A percentile compares a stretch with the other conserved stretches of the same genome.
Conservation (phyloP, 2,888 invertebrate genomes). For the Trachelus iudaicus region DNA sequence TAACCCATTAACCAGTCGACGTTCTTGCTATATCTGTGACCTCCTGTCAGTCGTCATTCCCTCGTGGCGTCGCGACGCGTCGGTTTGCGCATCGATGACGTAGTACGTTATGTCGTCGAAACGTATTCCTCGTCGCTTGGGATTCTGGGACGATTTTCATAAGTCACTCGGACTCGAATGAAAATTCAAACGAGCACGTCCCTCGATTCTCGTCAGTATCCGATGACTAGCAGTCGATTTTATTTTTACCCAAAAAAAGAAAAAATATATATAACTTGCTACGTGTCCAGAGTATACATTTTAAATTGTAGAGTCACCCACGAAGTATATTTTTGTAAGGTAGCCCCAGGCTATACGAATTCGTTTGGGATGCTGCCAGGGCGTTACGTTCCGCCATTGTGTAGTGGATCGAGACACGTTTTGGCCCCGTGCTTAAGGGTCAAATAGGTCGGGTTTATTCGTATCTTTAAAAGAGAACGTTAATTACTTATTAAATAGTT, state of each 20-base stretch:
- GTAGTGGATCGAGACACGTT: neutral
- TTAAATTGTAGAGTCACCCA: neutral
- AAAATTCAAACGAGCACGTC: neutral
- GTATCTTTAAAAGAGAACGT: neutral
- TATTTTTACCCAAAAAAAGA: neutral
- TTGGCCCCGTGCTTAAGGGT: neutral
- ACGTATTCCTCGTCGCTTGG: neutral
- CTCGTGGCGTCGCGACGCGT: neutral
- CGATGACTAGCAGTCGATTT: neutral
- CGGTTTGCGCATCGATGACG: neutral
- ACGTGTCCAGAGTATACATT: neutral
- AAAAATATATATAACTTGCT: neutral
- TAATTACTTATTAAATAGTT: neutral
- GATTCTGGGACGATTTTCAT: neutral
- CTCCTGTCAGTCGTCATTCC: neutral
- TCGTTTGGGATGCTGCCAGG: slow-evolving; percentile 1
- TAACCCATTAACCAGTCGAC: slow-evolving; percentile 52
- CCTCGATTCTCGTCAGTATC: neutral
- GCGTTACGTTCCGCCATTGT: neutral
- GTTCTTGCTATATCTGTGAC: neutral
- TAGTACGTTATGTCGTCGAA: neutral
- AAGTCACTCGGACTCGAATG: neutral
- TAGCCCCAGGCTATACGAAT: neutral
- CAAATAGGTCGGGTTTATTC: neutral
- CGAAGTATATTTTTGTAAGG: neutral